Percentiles rank a stretch among this genome's conserved stretches.
These are phyloP conservation scores for Dorcus hopei DNA, from an alignment of 2,888 invertebrate genomes.

Conservation along the genomic window DNA sequence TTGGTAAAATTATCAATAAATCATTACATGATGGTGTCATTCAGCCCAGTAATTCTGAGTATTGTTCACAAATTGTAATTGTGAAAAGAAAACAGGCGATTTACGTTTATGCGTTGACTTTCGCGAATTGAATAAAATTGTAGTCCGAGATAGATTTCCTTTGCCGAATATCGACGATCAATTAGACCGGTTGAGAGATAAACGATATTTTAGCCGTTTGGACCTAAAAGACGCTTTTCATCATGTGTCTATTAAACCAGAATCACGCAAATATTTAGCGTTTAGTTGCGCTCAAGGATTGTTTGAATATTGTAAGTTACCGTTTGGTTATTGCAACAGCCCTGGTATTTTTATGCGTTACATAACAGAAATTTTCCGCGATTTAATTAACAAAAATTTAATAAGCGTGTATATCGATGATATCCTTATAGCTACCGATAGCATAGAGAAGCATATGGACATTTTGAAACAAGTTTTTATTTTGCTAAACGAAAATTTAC, in stretches of 20 bases:
- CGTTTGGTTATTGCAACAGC: constrained; percentile 26
- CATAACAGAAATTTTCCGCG: constrained; percentile 25
- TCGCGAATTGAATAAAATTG: constrained; percentile 6
- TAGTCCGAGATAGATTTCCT: constrained; percentile 33
- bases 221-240: constrained; percentile 37
- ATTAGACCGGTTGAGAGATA: constrained; percentile 20
- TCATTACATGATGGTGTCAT: constrained; percentile 7
- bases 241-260: constrained; percentile 32
- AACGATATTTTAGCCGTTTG: constrained; percentile 33
- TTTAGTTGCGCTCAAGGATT: constrained; percentile 31
- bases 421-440: constrained; percentile 21
- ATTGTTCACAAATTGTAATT: constrained; percentile 24
- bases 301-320: constrained; percentile 30
- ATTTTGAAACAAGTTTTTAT: constrained; percentile 16
- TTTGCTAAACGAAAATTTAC: constrained; percentile 4
- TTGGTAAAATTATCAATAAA: background rate
- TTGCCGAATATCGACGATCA: constrained; percentile 19
- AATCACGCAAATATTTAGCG: constrained; percentile 33
- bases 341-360: constrained; percentile 28
- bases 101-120: constrained; percentile 10
- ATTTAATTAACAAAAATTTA: constrained; percentile 18
- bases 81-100: constrained; percentile 27
- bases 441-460: constrained; percentile 21
- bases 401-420: constrained; percentile 27
- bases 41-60: constrained; percentile 9